Evolutionary conservation across 2,113 vertebrate genomes (phyloP).

Genomic region (Rhinogobius similis): DNA sequence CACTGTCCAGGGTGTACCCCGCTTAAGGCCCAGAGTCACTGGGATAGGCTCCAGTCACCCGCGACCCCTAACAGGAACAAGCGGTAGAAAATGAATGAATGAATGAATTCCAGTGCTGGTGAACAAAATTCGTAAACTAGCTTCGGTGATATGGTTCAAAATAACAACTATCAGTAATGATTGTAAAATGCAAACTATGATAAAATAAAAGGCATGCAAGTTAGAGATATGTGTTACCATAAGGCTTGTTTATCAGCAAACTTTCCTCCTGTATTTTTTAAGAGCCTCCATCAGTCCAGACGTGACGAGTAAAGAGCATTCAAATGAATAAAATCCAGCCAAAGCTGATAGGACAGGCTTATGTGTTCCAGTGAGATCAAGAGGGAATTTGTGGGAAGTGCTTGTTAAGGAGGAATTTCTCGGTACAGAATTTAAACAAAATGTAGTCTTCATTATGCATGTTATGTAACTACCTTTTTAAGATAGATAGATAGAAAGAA

Average conservation of each 20-base stretch:
- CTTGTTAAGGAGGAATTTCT: neutral
- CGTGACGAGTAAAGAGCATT: conserved; percentile 62
- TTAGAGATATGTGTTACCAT: neutral
- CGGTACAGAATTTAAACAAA: conserved; percentile 21
- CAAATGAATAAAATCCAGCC: conserved; percentile 67
- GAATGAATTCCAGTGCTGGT: too few species aligned
- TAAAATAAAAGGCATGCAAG: too few species aligned
- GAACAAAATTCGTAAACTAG: too few species aligned
- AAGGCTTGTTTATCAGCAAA: conserved; percentile 42
- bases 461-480: neutral
- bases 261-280: conserved; percentile 65
- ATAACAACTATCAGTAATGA: too few species aligned
- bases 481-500: neutral
- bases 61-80: too few species aligned
- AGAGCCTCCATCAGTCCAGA: conserved; percentile 59
- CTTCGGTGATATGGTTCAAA: too few species aligned
- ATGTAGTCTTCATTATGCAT: neutral
- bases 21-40: too few species aligned
- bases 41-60: too few species aligned
- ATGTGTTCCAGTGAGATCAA: conserved; percentile 60
- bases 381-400: conserved; percentile 33
- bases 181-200: too few species aligned
- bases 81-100: too few species aligned
- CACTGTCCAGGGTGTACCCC: too few species aligned
- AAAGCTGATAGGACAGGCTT: conserved; percentile 70